A percentile compares a stretch with the other conserved stretches of the same genome.
These are phyloP conservation scores for Mus spicilegus DNA, from an alignment of 2,113 vertebrate genomes.

Conservation along the genomic window DNA sequence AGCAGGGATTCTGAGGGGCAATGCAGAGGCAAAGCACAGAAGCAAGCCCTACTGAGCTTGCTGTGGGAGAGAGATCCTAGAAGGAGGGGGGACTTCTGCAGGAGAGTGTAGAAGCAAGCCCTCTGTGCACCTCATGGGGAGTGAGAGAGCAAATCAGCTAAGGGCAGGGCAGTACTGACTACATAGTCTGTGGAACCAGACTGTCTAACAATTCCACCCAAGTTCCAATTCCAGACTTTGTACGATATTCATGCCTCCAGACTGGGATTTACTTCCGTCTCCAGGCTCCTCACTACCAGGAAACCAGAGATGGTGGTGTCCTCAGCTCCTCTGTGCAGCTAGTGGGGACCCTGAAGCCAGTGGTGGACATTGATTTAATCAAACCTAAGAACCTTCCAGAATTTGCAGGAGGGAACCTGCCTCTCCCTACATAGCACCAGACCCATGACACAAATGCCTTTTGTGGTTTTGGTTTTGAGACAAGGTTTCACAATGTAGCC, in stretches of 20 bases:
- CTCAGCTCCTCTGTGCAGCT: neutral
- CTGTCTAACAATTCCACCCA: conserved; percentile 94
- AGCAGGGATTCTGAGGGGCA: too few relatives aligned
- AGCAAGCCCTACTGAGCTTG: too few relatives aligned
- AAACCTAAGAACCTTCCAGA: conserved; percentile 63
- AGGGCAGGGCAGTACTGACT: conserved; percentile 91
- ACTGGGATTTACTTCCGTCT: conserved; percentile 93
- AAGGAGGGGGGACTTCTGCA: too few relatives aligned
- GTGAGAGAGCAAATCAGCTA: conserved; percentile 93
- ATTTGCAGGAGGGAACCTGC: neutral
- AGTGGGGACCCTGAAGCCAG: neutral
- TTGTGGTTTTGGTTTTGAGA: neutral
- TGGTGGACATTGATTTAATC: neutral
- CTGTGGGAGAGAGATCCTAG: too few relatives aligned
- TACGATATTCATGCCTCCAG: conserved; percentile 89
- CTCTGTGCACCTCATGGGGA: conserved; percentile 81
- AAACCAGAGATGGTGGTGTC: too few relatives aligned
- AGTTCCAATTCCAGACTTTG: conserved; percentile 95
- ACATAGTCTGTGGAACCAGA: conserved; percentile 94
- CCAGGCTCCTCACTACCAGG: conserved; percentile 68
- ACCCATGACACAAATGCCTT: neutral
- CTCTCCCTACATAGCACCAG: conserved; percentile 11
- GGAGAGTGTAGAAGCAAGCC: too few relatives aligned
- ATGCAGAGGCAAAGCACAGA: too few relatives aligned
- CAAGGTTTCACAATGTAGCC: neutral